Conservation (phyloP, 1,140 invertebrate species). For the Aleiodes sp. region DNA sequence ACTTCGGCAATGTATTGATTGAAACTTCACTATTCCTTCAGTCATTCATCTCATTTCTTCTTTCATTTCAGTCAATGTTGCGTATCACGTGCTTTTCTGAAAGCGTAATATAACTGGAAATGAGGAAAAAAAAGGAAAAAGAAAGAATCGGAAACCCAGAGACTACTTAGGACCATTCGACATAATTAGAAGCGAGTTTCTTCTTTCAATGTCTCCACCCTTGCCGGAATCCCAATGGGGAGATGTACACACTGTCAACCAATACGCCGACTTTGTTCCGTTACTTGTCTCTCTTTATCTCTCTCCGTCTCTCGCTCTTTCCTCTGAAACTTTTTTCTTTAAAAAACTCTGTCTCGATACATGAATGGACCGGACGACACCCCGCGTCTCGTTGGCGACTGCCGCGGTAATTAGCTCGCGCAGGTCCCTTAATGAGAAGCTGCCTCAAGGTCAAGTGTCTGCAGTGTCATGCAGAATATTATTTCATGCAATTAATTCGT, state of each 20-base stretch:
- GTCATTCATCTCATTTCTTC: not conserved
- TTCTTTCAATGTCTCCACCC: conserved; percentile 20
- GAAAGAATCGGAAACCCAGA: not conserved
- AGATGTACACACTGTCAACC: not conserved
- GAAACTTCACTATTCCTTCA: not conserved
- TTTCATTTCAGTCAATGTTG: no score
- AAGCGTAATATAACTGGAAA: not conserved
- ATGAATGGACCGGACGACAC: conserved; percentile 30
- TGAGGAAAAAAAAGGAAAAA: not conserved
- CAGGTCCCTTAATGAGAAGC: conserved; percentile 22
- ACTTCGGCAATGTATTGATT: not conserved
- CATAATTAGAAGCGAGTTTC: conserved; percentile 48
- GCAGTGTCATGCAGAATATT: conserved; percentile 3
- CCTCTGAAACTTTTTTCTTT: not conserved
- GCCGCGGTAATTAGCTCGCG: conserved; percentile 26
- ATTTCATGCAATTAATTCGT: not conserved
- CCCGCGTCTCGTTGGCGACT: conserved; percentile 20
- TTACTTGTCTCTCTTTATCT: conserved; percentile 15
- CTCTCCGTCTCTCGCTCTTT: conserved; percentile 5
- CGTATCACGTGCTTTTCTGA: no score
- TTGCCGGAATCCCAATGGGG: conserved; percentile 1
- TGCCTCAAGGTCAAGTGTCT: conserved; percentile 9
- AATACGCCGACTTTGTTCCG: conserved; percentile 23
- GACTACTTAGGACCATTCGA: conserved; percentile 19
- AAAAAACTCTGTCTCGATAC: not conserved